Evolutionary conservation across 35 echinoderm and acorn worm genomes (phyloP), one percentile per base, ranked within the genome.

Genomic region (Ophiothrix spiculata): DNA sequence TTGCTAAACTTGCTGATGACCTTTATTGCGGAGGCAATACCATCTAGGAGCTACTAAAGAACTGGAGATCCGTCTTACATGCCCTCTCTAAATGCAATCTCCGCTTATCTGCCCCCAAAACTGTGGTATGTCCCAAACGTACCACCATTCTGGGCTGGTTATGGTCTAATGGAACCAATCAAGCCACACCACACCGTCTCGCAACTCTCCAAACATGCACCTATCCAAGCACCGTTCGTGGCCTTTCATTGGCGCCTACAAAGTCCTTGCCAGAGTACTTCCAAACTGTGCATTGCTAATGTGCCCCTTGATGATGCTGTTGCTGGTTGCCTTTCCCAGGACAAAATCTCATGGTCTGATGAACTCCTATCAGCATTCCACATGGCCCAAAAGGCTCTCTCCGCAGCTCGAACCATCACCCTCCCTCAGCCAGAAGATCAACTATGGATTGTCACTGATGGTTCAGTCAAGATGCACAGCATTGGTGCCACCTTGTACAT

Each of bases 91-190:
- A 80, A 31, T 82, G 37, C 31, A 37, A 39, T 39, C 40, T 88
- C 10, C 80, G 45, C 64, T n/a, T 92, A 77, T 88, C 90, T n/a
- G n/a, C n/a, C n/a, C n/a, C n/a, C n/a, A n/a, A n/a, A n/a, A n/a
- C n/a, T n/a, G n/a, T n/a, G n/a, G n/a, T 83, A 38, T 92, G 90
- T 37, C 86, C 78, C 36, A 76, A 82, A 35, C 76, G 46, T 40
- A 88, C 79, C 38, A 82, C 56, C 54, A 92, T 92, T 32, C 64
- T 92, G 45, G 90, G 89, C 6, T 90, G 80, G 88, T n/a, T n/a
- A n/a, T n/a, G n/a, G n/a, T n/a, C n/a, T n/a, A n/a, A n/a, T n/a
- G n/a, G n/a, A n/a, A n/a, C n/a, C n/a, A n/a, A n/a, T n/a, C n/a
- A n/a, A n/a, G n/a, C n/a, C n/a, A n/a, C n/a, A n/a, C n/a, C n/a